These are phyloP conservation scores for Chironex yamaguchii DNA, from an alignment of 30 jellyfish, hydroid and myxozoan species.

Conservation along the genomic window DNA sequence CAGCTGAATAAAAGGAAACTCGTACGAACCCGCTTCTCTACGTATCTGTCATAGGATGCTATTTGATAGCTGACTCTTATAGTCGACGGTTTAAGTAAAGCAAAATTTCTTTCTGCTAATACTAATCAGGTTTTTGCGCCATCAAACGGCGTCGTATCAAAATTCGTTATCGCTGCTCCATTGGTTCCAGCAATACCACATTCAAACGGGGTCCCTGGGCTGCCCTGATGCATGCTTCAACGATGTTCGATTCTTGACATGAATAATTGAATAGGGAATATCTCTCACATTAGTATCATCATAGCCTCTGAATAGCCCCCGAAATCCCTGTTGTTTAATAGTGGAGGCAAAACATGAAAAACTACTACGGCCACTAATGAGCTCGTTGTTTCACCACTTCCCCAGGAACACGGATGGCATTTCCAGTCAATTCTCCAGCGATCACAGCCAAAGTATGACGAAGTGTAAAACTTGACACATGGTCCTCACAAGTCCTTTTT, in stretches of 20 bases:
- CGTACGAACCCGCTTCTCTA: background rate
- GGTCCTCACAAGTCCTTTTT: slow-evolving; percentile 41
- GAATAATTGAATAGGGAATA: slow-evolving; percentile 94
- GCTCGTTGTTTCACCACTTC: slow-evolving; percentile 99
- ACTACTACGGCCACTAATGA: slow-evolving; percentile 71
- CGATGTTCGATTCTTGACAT: slow-evolving; percentile 42
- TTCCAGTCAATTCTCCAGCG: slow-evolving; percentile 83
- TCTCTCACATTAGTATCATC: slow-evolving; percentile 84
- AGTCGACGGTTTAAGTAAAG: background rate
- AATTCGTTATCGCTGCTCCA: slow-evolving; percentile 90
- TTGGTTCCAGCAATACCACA: slow-evolving; percentile 96
- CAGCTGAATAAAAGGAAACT: background rate
- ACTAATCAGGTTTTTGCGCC: slow-evolving; percentile 93
- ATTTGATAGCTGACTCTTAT: background rate
- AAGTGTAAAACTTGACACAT: slow-evolving; percentile 22
- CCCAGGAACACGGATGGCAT: slow-evolving; percentile 87
- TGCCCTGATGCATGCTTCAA: background rate
- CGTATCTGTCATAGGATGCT: background rate
- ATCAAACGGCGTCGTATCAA: slow-evolving; percentile 93
- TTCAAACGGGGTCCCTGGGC: slow-evolving; percentile 46
- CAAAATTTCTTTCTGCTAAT: slow-evolving; percentile 80
- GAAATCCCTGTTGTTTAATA: slow-evolving; percentile 73
- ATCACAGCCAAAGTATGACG: slow-evolving; percentile 80
- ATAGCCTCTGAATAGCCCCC: slow-evolving; percentile 93
- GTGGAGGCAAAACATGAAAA: slow-evolving; percentile 57